Base-by-base conservation (phyloP, 2,888 invertebrate species). In the Blastobasis adustella region DNA sequence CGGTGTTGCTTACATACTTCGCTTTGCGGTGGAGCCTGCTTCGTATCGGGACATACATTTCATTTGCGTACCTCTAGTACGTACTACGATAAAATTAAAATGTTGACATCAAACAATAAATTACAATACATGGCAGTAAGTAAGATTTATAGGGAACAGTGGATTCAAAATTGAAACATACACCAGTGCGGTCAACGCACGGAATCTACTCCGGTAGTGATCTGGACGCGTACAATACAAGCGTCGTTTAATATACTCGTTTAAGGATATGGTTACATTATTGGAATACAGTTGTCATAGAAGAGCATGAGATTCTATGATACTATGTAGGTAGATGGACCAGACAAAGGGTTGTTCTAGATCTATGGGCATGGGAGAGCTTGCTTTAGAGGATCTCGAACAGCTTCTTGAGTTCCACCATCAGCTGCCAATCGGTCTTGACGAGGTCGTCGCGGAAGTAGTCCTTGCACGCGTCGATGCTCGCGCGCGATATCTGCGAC, bases 401-500 rank as follows among this genome's bases (percentile, higher is more conserved):
- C 69, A 95, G 90, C 84, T 98, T 99, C 90, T 99, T 99, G 74
- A 99, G 90, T 88, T 99, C 98, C 54, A 99, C 95, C 94, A 99
- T 98, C 58, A 99, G 89, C 76, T 96, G 96, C 99, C 99, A 99
- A 81, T 99, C 99, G 61, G 95, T 93, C 89, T 98, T 99, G 73
- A 94, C 89, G 69, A 99, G 91, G 82, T 99, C 99, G 67, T 98
- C 98, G 58, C 99, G 92, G 93, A 99, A 99, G 89, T 98, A 98
- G 69, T 98, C 96, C 88, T 99, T 99, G 89, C 99, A 98, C 6
- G 98, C 98, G 86, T 99, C 99, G 76, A 99, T 99, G 59, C 98
- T 98, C 75, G 98, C 96, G 51, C 99, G 93, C 49, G 96, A 95
- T 72, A 99, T 98, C 98, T 98, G 92, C 7, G 80, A 82, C 73